Percentiles rank a stretch among this genome's conserved stretches.
phyloP scores from a whole-genome alignment of 2,797 vertebrate species.

The Peromyscus eremicus region DNA sequence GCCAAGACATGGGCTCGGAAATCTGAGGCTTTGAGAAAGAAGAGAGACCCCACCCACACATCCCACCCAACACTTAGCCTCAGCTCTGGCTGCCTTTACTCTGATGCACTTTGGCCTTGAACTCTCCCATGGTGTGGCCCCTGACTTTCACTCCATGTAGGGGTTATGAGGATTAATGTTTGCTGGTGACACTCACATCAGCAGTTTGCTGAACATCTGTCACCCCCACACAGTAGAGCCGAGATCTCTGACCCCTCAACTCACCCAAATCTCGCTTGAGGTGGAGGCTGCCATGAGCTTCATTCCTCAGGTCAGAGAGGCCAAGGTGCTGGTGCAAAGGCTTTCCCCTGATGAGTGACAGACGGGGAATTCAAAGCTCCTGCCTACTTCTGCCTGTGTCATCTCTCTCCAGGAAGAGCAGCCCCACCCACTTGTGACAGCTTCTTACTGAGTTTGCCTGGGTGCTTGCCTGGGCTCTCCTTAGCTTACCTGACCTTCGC shows the following conservation, averaged over 20 bases:
- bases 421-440: too few relatives aligned
- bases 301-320: not conserved
- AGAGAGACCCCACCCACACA: accelerated
- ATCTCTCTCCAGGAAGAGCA: not conserved
- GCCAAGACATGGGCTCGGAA: not conserved
- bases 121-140: accelerated
- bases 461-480: accelerated
- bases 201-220: not conserved
- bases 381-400: not conserved
- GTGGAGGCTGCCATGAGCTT: accelerated
- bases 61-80: too few relatives aligned
- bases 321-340: accelerated
- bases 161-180: not conserved
- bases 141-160: not conserved
- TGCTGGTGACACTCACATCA: accelerated
- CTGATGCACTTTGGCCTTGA: not conserved
- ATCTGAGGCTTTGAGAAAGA: not conserved
- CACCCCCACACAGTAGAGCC: accelerated
- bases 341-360: not conserved
- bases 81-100: not conserved
- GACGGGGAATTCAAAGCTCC: not conserved
- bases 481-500: not conserved
- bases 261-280: not conserved
- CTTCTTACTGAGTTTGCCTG: not conserved
- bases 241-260: not conserved